A percentile compares a stretch with the other conserved stretches of the same genome.
These are phyloP conservation scores for Drosophila grimshawi DNA, from an alignment of 1,140 invertebrate genomes.

Conservation along the genomic window DNA sequence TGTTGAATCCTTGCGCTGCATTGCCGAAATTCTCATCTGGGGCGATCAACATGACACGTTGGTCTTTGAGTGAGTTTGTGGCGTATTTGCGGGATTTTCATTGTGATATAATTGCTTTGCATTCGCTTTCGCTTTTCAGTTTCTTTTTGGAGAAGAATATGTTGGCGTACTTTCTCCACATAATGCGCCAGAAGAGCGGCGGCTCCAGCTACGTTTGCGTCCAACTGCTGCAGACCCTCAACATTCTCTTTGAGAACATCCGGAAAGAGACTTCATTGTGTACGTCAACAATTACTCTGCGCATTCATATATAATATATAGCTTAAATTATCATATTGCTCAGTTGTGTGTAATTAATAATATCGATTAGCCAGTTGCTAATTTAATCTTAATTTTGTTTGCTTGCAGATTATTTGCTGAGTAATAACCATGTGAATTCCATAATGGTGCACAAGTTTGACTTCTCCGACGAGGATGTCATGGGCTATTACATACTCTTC, in stretches of 20 bases:
- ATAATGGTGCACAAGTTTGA: conserved; percentile 99
- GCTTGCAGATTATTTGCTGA: conserved; percentile 97
- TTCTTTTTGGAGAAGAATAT: conserved; percentile 99
- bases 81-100: conserved; percentile 48
- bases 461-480: conserved; percentile 99
- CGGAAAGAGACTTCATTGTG: conserved; percentile 99
- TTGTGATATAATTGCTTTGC: conserved; percentile 1
- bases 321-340: too few species aligned
- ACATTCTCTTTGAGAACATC: conserved; percentile 99
- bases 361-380: not conserved
- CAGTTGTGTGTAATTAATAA: too few species aligned
- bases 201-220: conserved; percentile 97
- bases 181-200: conserved; percentile 99
- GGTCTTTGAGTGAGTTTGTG: conserved; percentile 96
- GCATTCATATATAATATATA: too few species aligned
- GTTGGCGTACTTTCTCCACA: conserved; percentile 98
- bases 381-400: not conserved
- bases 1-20: conserved; percentile 98
- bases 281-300: conserved; percentile 85
- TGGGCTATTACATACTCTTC: conserved; percentile 99
- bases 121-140: conserved; percentile 86
- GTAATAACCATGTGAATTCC: conserved; percentile 99
- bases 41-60: conserved; percentile 99
- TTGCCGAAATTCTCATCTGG: conserved; percentile 99
- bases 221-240: conserved; percentile 98